Evolutionary conservation across 2,113 vertebrate species (phyloP).

Genomic region (Indicator maculatus): DNA sequence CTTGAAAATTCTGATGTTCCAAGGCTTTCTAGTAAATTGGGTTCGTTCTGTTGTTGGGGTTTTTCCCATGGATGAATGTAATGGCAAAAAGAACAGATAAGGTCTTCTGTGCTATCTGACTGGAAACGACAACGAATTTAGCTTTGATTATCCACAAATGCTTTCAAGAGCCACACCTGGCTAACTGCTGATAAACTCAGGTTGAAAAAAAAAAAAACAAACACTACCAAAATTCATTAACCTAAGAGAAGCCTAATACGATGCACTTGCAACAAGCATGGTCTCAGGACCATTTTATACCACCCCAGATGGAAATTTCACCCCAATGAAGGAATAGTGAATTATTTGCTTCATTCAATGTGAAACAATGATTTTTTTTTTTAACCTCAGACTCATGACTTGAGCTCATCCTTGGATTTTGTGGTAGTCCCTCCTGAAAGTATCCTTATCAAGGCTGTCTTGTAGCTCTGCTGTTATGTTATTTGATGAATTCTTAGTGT

Average conservation of each 20-base stretch:
- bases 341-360: slow-evolving; percentile 6
- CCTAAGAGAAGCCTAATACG: slow-evolving; percentile 24
- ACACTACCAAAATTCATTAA: background rate
- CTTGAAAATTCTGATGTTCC: background rate
- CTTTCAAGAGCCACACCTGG: slow-evolving; percentile 45
- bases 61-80: background rate
- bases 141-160: background rate
- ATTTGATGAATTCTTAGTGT: slow-evolving; percentile 5
- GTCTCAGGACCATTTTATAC: background rate
- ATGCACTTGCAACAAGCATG: slow-evolving; percentile 18
- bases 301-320: background rate
- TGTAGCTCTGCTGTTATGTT: slow-evolving; percentile 2
- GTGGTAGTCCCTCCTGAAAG: background rate
- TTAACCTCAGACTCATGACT: background rate
- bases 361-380: background rate
- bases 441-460: background rate
- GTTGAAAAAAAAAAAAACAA: slow-evolving; percentile 4
- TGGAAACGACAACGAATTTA: background rate
- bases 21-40: background rate
- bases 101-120: background rate
- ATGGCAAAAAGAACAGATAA: background rate
- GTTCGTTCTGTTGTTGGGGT: too few relatives aligned
- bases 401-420: slow-evolving; percentile 37
- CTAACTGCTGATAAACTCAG: slow-evolving; percentile 34
- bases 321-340: slow-evolving; percentile 21